These are phyloP conservation scores for Heliornis fulica DNA, from an alignment of 2,113 vertebrate species.

Conservation along the genomic window DNA sequence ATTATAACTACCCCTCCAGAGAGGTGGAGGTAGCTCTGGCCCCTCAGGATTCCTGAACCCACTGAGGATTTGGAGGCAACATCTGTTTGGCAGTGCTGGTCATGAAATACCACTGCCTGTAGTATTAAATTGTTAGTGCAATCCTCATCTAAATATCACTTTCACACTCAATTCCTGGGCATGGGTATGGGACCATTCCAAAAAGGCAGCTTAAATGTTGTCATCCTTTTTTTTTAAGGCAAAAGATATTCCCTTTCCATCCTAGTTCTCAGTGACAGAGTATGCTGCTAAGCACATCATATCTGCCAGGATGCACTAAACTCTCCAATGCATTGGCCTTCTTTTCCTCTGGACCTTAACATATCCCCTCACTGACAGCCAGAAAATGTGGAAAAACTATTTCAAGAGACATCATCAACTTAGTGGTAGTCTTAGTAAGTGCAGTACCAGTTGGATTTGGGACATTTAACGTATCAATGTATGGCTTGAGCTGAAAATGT, in stretches of 20 bases:
- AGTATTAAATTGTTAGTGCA: background rate
- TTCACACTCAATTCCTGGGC: background rate
- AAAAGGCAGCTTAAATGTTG: background rate
- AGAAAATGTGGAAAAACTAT: background rate
- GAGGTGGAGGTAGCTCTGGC: background rate
- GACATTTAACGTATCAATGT: background rate
- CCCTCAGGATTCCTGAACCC: background rate
- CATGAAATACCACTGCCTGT: background rate
- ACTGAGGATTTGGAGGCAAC: background rate
- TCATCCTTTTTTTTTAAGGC: background rate
- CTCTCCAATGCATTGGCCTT: background rate
- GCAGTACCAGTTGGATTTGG: background rate
- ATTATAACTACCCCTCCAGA: background rate
- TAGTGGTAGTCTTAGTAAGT: background rate
- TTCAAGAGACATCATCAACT: background rate
- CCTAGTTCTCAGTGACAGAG: background rate
- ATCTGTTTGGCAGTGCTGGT: background rate
- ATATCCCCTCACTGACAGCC: background rate
- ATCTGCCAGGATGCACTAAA: background rate
- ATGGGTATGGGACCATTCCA: background rate
- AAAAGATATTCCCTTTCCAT: background rate
- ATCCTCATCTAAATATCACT: background rate
- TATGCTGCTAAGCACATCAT: background rate
- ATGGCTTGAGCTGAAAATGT: background rate
- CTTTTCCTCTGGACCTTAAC: background rate